A percentile compares a stretch with the other conserved stretches of the same genome.
phyloP scores from a whole-genome alignment of 2,888 invertebrate species.

The Ormyrus rosae region DNA sequence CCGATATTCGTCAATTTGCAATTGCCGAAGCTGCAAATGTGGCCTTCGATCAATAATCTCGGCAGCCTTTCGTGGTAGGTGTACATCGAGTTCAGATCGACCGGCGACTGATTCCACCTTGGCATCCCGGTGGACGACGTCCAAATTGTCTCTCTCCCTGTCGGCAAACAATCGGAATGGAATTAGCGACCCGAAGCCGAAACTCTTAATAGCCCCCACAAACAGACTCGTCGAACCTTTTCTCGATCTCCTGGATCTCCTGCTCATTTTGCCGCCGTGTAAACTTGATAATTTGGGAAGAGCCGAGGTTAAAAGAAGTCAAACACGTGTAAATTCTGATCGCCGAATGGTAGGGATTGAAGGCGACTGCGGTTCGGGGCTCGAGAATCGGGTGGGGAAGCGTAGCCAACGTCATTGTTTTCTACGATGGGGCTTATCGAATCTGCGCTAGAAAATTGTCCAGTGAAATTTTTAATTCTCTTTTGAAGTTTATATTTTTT shows the following conservation, averaged over 20 bases:
- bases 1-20: slow-evolving; percentile 66
- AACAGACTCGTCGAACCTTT: slow-evolving; percentile 3
- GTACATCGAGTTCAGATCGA: slow-evolving; percentile 61
- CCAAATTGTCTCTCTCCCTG: slow-evolving; percentile 1
- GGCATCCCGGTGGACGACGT: slow-evolving; percentile 58
- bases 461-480: slow-evolving; percentile 12
- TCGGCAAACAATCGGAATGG: neutral
- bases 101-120: slow-evolving; percentile 69
- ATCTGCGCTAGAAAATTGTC: slow-evolving; percentile 21
- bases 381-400: too few species aligned
- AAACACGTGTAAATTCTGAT: slow-evolving; percentile 22
- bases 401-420: slow-evolving; percentile 41
- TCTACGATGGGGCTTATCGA: slow-evolving; percentile 5
- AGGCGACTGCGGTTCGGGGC: too few species aligned
- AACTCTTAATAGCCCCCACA: too few species aligned
- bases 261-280: neutral
- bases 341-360: too few species aligned
- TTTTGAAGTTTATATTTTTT: neutral
- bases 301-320: slow-evolving; percentile 8
- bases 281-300: neutral
- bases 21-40: slow-evolving; percentile 60
- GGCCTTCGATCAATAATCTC: slow-evolving; percentile 62
- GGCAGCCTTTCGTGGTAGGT: slow-evolving; percentile 61
- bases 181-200: too few species aligned
- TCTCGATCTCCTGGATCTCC: slow-evolving; percentile 23